Evolutionary conservation across 2,888 invertebrate genomes (phyloP).

Genomic region (Omphaloscelis lunosa): DNA sequence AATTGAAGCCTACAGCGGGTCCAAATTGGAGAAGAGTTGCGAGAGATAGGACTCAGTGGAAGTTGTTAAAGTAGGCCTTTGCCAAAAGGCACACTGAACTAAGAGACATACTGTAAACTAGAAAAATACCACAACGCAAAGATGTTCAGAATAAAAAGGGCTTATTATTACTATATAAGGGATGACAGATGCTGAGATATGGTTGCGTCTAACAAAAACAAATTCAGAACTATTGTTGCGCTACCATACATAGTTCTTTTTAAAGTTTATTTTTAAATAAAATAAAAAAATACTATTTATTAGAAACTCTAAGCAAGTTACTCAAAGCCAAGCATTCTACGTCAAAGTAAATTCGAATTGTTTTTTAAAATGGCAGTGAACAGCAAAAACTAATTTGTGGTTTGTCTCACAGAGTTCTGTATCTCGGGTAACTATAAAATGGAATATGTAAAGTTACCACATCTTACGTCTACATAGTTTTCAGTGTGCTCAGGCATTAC

Average conservation of each 20-base stretch:
- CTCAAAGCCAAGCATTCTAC: not conserved
- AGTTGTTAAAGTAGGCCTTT: too few relatives aligned
- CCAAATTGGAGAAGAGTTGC: too few relatives aligned
- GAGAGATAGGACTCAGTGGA: too few relatives aligned
- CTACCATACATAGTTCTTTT: not conserved
- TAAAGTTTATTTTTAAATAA: not conserved
- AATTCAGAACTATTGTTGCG: not conserved
- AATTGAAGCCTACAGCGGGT: too few relatives aligned
- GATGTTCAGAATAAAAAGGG: too few relatives aligned
- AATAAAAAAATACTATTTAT: not conserved
- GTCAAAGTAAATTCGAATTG: conserved; percentile 7
- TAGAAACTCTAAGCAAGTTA: not conserved
- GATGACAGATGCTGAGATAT: not conserved
- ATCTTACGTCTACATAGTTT: conserved; percentile 41
- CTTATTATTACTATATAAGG: too few relatives aligned
- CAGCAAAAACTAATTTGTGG: conserved; percentile 48
- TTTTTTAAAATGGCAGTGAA: conserved; percentile 10
- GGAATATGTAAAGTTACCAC: conserved; percentile 49
- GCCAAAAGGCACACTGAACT: too few relatives aligned
- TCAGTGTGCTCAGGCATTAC: conserved; percentile 29
- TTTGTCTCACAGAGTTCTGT: conserved; percentile 9
- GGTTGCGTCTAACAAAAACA: not conserved
- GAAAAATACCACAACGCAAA: too few relatives aligned
- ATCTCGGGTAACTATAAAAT: conserved; percentile 35
- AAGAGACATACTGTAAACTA: too few relatives aligned